Percentiles rank a stretch among this genome's conserved stretches.
Conservation (phyloP, 2,888 invertebrate genomes). For the Dilophus febrilis region DNA sequence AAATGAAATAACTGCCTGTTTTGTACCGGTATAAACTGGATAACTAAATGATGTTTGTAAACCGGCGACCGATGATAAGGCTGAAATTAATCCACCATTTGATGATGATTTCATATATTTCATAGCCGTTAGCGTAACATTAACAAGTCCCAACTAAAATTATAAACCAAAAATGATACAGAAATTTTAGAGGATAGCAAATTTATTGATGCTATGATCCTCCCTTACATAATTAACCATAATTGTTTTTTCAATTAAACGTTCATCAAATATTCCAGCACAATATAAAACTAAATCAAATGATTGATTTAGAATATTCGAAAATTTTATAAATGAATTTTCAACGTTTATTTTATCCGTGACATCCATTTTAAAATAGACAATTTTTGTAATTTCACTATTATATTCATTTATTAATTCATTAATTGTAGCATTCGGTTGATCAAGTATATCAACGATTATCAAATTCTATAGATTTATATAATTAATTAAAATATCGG, state of each 20-base stretch:
- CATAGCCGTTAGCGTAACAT: constrained; percentile 24
- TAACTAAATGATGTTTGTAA: constrained; percentile 6
- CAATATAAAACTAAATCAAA: background rate
- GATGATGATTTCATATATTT: constrained; percentile 28
- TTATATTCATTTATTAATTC: too few relatives aligned
- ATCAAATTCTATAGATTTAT: too few relatives aligned
- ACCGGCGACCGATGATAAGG: constrained; percentile 22
- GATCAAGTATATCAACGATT: too few relatives aligned
- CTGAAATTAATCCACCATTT: constrained; percentile 25
- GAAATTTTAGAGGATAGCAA: too few relatives aligned
- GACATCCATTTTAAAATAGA: background rate
- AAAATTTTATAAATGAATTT: background rate
- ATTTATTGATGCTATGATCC: too few relatives aligned
- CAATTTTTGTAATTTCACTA: too few relatives aligned
- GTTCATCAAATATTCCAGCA: background rate
- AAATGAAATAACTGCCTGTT: constrained; percentile 27
- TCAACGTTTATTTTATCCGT: background rate
- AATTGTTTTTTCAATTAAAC: background rate
- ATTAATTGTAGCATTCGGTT: too few relatives aligned
- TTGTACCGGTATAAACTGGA: constrained; percentile 26
- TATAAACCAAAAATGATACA: too few relatives aligned
- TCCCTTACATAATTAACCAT: background rate
- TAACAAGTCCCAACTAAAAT: constrained; percentile 27
- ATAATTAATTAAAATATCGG: too few relatives aligned
- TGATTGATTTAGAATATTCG: background rate